Base-by-base conservation (phyloP, 1,140 invertebrate species). In the Arion vulgaris region DNA sequence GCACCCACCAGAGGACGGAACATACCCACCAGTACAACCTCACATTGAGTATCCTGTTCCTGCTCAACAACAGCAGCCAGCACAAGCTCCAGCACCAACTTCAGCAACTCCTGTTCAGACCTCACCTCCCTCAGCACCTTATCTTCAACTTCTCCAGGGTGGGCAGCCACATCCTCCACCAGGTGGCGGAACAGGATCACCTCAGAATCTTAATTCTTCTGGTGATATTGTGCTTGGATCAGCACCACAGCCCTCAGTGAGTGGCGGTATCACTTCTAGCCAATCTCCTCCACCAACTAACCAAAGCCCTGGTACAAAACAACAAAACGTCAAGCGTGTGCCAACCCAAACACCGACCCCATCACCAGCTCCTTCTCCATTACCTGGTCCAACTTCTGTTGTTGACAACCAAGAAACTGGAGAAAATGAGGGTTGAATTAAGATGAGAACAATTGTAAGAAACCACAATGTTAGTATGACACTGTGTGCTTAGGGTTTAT, bases 1-100 rank as follows among this genome's bases (percentile, higher is more conserved):
- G 19, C 91, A 88, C 28, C 83, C 87, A 69, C 90, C 90, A 36
- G 91, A 91, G 19, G 84, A 81, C 1, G 57, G 26, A 41, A 11
- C 39, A 7, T 41, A 57, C 17, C 45, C 38, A 23, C 26, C 51
- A 26, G 76, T 36, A 34, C 78, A 69, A 28, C 41, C 78, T 83
- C 36, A 86, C 85, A 57, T 62, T n/a, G 73, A 80, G 57, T 66
- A 80, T 51, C 82, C 34, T 57, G 84, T 82, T 76, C 80, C 71
- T 36, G 79, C 39, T 34, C 57, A 62, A 38, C 36, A 36, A 32
- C 32, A 23, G 11, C 62, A 80, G 68, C 78, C n/a, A 36, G 19
- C 17, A 32, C 69, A 81, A 45, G 13, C 45, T 9, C 41, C 49
- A 19, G 49, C 80, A 17, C 17, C 13, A 4, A n/a, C 34, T 15